Base-by-base conservation (phyloP, 2,113 vertebrate genomes). In the Illadopsis cleaveri region DNA sequence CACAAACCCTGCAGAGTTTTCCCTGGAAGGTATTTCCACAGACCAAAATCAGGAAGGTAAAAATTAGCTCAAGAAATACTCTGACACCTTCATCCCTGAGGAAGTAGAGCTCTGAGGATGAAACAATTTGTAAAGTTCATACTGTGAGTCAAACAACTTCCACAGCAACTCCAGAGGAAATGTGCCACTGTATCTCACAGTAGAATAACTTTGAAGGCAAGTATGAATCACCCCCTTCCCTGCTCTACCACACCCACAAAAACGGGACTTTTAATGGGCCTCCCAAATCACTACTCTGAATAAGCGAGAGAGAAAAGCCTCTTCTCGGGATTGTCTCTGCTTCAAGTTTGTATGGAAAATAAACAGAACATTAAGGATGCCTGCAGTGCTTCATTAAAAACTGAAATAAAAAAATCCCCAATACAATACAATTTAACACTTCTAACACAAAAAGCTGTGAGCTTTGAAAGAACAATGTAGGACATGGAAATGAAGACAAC, bases 191-290 rank as follows among this genome's bases (percentile, higher is more conserved):
- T 18, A 66, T 10, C 58, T 77, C 60, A 2, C 30, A 62, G 50
- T 4, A 31, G 58, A 91, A 6, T 6, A 79, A 69, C 66, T 90
- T 2, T 14, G 50, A 86, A 45, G 68, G 75, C 57, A 65, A 84
- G 38, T 77, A 20, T 94, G 93, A 93, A 93, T 96, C 96, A 97
- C 45, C 30, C 38, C 47, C 54, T 93, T 82, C 54, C 60, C 66
- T 80, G 18, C 60, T 69, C 81, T 18, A 85, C 90, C 79, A 95
- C 93, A 95, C 92, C 90, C 92, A 87, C 79, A 70, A 86, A 72
- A 82, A 45, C 0, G 2, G 15, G 58, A 82, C 62, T 82, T 84
- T 7, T 24, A 47, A 45, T 30, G 37, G 69, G 17, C 33, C 47
- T 95, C 82, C 86, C 24, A 30, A 87, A 57, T 38, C 75, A 17